A percentile compares a stretch with the other conserved stretches of the same genome.
These are phyloP conservation scores for Abscondita cerata DNA, from an alignment of 2,888 invertebrate genomes.

Conservation along the genomic window DNA sequence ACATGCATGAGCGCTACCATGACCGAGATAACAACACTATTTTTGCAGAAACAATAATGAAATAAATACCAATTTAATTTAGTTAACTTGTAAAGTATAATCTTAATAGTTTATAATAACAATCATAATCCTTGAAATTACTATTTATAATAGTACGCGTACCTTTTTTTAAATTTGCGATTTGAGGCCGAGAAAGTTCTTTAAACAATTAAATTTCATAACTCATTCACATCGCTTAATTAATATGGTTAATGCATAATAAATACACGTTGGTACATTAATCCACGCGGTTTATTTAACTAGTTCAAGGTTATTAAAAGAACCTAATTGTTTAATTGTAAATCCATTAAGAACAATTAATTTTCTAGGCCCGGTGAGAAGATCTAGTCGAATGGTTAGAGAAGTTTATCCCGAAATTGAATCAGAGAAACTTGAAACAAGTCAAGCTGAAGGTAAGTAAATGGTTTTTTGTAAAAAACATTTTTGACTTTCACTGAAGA, in stretches of 20 bases:
- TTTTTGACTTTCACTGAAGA: background rate
- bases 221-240: background rate
- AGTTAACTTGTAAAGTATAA: slow-evolving; percentile 2
- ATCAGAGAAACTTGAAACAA: slow-evolving; percentile 52
- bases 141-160: slow-evolving; percentile 6
- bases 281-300: background rate
- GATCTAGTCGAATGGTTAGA: slow-evolving; percentile 50
- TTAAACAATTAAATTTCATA: slow-evolving; percentile 25
- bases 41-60: slow-evolving; percentile 22
- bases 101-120: slow-evolving; percentile 4
- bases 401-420: slow-evolving; percentile 58
- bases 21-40: slow-evolving; percentile 25
- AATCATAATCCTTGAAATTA: slow-evolving; percentile 20
- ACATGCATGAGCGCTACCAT: slow-evolving; percentile 30
- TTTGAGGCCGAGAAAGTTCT: slow-evolving; percentile 22
- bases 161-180: slow-evolving; percentile 14
- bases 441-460: slow-evolving; percentile 51
- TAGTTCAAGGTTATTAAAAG: background rate
- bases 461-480: background rate
- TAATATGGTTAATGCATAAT: too few species aligned
- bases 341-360: background rate
- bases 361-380: slow-evolving; percentile 50
- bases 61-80: slow-evolving; percentile 12
- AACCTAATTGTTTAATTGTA: background rate
- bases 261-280: too few species aligned